phyloP scores from a whole-genome alignment of 1,140 invertebrate species.

The Ganaspis sp. region DNA sequence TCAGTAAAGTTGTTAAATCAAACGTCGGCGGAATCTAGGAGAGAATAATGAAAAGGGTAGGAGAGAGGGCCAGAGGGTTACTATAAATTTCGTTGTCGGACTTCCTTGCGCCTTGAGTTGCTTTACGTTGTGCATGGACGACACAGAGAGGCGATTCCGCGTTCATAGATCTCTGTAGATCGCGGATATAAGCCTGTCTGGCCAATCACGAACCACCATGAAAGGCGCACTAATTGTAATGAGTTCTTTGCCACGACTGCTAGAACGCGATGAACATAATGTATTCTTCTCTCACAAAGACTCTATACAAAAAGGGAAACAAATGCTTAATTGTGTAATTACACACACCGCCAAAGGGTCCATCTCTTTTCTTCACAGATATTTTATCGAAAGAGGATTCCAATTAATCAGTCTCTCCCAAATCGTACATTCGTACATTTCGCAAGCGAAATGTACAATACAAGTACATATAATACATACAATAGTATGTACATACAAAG shows the following conservation, averaged over 20 bases:
- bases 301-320: too few species aligned
- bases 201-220: constrained; percentile 44
- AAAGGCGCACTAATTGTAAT: constrained; percentile 69
- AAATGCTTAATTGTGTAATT: too few species aligned
- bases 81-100: constrained; percentile 61
- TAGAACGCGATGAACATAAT: constrained; percentile 50
- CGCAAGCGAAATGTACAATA: too few species aligned
- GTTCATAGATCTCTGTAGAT: constrained; percentile 58
- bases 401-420: too few species aligned
- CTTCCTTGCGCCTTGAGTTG: constrained; percentile 52
- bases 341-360: too few species aligned
- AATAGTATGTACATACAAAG: too few species aligned
- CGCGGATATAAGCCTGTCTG: constrained; percentile 48
- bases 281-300: background rate
- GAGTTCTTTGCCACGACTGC: constrained; percentile 59
- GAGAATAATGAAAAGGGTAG: constrained; percentile 47
- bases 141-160: constrained; percentile 50
- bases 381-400: too few species aligned
- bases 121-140: constrained; percentile 39
- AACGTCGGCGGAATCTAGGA: constrained; percentile 39
- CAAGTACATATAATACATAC: too few species aligned
- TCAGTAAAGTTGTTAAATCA: constrained; percentile 53
- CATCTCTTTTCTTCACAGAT: too few species aligned
- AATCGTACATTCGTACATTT: too few species aligned
- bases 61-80: constrained; percentile 55